These are phyloP conservation scores for Phaedon cochleariae DNA, from an alignment of 2,888 invertebrate species.

Conservation along the genomic window DNA sequence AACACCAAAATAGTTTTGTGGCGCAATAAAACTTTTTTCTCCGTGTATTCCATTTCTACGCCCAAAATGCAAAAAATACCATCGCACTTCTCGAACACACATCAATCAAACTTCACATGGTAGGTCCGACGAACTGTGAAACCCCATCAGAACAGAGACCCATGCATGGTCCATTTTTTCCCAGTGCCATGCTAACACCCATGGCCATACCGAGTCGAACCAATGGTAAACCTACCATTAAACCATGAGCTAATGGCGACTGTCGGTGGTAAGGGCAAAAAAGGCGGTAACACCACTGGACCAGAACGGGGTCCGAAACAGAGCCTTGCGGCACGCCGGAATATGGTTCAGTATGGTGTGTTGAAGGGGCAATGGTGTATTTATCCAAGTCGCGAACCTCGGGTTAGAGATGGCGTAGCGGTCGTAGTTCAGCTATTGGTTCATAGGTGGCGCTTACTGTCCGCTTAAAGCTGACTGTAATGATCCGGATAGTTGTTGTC, in stretches of 20 bases:
- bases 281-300: constrained; percentile 42
- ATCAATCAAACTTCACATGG: too few relatives aligned
- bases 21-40: too few relatives aligned
- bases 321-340: not conserved
- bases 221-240: constrained; percentile 59
- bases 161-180: constrained; percentile 19
- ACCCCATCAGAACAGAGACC: not conserved
- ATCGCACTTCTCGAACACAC: too few relatives aligned
- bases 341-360: not conserved
- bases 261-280: constrained; percentile 47
- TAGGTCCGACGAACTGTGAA: too few relatives aligned
- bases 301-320: not conserved
- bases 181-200: constrained; percentile 56
- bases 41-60: too few relatives aligned
- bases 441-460: constrained; percentile 31
- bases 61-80: not conserved
- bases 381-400: not conserved
- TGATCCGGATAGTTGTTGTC: not conserved
- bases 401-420: too few relatives aligned
- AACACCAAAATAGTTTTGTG: too few relatives aligned
- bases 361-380: not conserved
- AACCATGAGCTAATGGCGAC: constrained; percentile 57
- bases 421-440: constrained; percentile 10
- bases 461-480: constrained; percentile 1
- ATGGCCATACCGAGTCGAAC: constrained; percentile 51